A percentile compares a stretch with the other conserved stretches of the same genome.
Conservation (phyloP, 2,797 vertebrate species). For the Poeciliopsis turneri region DNA sequence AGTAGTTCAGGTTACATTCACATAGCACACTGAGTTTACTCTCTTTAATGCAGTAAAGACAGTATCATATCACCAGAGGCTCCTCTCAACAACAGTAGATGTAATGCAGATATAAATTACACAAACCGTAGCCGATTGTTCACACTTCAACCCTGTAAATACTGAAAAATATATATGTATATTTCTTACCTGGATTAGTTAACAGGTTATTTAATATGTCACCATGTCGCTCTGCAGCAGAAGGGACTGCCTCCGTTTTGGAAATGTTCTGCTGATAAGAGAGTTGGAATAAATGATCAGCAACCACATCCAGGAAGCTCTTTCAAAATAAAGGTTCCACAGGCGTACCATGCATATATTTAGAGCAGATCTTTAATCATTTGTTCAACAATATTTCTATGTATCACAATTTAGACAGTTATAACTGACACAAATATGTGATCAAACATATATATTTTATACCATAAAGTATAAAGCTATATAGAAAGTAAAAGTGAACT, state of each 20-base stretch:
- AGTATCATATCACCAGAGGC: background rate
- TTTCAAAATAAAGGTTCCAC: conserved; percentile 52
- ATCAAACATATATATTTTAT: background rate
- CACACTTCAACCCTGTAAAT: background rate
- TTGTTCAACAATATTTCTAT: background rate
- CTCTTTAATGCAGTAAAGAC: background rate
- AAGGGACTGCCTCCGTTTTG: conserved; percentile 31
- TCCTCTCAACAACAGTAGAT: conserved; percentile 6
- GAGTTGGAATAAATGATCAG: background rate
- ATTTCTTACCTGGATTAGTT: conserved; percentile 64
- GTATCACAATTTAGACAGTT: background rate
- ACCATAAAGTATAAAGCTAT: background rate
- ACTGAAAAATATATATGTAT: background rate
- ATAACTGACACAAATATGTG: background rate
- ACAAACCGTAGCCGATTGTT: background rate
- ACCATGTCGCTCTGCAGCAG: conserved; percentile 50
- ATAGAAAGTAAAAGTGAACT: background rate
- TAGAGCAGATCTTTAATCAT: background rate
- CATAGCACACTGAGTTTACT: background rate
- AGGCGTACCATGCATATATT: background rate
- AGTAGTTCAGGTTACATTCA: background rate
- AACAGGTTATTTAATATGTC: conserved; percentile 34
- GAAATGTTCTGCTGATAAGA: conserved; percentile 37
- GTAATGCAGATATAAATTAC: conserved; percentile 10
- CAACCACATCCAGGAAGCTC: conserved; percentile 22